Evolutionary conservation across 2,113 vertebrate genomes (phyloP).

Genomic region (Dinomys branickii): DNA sequence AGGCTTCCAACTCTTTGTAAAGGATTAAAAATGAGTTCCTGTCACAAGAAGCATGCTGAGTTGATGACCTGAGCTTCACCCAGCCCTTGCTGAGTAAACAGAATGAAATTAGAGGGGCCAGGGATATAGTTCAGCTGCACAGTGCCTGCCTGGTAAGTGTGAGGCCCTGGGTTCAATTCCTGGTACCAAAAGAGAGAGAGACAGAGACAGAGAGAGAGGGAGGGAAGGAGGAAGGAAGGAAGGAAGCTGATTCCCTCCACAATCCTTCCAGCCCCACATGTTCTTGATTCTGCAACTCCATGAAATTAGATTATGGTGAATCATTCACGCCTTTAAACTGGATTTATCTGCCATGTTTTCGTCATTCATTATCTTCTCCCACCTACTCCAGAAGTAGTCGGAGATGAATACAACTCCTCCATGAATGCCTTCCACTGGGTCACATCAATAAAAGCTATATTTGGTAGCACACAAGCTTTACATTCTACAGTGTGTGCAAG

Average conservation of each 20-base stretch:
- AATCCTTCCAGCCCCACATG: not conserved
- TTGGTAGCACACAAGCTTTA: not conserved
- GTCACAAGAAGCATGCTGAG: not conserved
- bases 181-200: too few species aligned
- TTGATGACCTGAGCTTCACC: not conserved
- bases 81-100: not conserved
- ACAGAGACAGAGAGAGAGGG: too few species aligned
- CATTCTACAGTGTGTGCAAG: not conserved
- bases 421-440: not conserved
- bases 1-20: not conserved
- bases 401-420: slow-evolving; percentile 9
- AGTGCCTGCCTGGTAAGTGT: too few species aligned
- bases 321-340: slow-evolving; percentile 7
- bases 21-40: not conserved
- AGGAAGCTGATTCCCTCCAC: not conserved
- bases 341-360: not conserved
- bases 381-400: not conserved
- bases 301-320: slow-evolving; percentile 47
- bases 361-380: slow-evolving; percentile 27
- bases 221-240: too few species aligned
- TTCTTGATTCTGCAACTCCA: slow-evolving; percentile 5
- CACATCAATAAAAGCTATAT: not conserved
- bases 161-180: too few species aligned
- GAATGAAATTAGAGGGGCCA: not conserved
- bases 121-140: too few species aligned